Conservation (phyloP, 2,888 invertebrate genomes). For the Microctonus hyperodae region DNA sequence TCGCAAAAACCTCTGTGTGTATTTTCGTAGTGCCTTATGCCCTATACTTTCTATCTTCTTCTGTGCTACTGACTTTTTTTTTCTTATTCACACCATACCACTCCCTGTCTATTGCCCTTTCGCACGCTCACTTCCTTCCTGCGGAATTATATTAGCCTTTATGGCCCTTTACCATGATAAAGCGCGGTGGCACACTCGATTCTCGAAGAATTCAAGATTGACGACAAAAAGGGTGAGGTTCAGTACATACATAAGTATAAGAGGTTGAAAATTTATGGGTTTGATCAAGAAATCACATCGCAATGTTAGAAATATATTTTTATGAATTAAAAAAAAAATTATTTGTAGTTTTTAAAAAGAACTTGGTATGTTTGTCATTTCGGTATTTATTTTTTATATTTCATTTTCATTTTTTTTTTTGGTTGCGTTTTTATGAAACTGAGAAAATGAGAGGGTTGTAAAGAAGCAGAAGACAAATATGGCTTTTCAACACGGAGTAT, state of each 20-base stretch:
- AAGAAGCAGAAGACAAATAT: constrained; percentile 30
- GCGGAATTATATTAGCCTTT: constrained; percentile 55
- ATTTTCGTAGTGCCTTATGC: constrained; percentile 2
- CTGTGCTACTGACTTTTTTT: background rate
- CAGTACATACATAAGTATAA: background rate
- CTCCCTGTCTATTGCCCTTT: constrained; percentile 51
- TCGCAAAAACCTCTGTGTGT: background rate
- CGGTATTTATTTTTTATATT: background rate
- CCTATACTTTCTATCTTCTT: background rate
- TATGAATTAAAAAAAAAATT: background rate
- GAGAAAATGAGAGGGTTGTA: constrained; percentile 31
- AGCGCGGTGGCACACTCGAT: constrained; percentile 44
- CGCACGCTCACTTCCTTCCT: constrained; percentile 39
- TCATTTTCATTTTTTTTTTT: background rate
- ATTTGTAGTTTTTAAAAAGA: background rate
- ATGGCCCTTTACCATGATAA: constrained; percentile 46
- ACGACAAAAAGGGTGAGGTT: background rate
- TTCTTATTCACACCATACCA: constrained; percentile 33
- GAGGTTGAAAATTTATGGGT: constrained; percentile 4
- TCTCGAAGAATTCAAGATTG: background rate
- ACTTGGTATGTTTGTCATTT: background rate
- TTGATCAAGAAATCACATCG: background rate
- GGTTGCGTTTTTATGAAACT: background rate
- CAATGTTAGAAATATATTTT: background rate
- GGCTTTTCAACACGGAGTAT: constrained; percentile 26